Evolutionary conservation across 2,888 invertebrate species (phyloP).

Genomic region (Campopleginae sp.): DNA sequence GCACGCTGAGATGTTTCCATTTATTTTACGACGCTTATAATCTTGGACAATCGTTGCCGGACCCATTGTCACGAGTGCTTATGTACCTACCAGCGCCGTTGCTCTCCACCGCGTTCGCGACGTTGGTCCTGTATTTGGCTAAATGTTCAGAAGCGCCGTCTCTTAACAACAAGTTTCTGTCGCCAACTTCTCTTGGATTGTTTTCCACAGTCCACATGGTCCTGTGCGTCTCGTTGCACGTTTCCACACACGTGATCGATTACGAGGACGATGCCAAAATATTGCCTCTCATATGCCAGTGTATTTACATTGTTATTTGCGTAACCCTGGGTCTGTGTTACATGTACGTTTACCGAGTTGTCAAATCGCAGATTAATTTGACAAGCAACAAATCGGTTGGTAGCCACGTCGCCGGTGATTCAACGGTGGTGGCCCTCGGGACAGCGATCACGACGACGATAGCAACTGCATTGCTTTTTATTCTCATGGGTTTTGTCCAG

Average conservation of each 20-base stretch:
- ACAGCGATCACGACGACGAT: conserved; percentile 96
- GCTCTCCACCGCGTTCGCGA: conserved; percentile 94
- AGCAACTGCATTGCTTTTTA: conserved; percentile 93
- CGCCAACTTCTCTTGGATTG: conserved; percentile 91
- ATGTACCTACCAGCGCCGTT: conserved; percentile 94
- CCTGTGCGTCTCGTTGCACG: conserved; percentile 93
- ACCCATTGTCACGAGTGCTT: conserved; percentile 91
- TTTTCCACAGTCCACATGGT: conserved; percentile 92
- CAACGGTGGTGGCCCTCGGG: conserved; percentile 86
- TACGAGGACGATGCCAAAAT: conserved; percentile 85
- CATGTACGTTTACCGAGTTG: conserved; percentile 92
- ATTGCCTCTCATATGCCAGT: conserved; percentile 91
- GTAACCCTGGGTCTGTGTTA: conserved; percentile 94
- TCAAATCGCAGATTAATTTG: conserved; percentile 90
- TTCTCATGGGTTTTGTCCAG: conserved; percentile 93
- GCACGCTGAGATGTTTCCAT: conserved; percentile 93
- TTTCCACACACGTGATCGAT: conserved; percentile 83
- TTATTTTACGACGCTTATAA: conserved; percentile 97
- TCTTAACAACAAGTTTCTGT: conserved; percentile 89
- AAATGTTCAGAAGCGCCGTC: conserved; percentile 92
- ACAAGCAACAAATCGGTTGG: conserved; percentile 79
- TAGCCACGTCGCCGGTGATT: conserved; percentile 90
- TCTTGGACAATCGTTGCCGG: conserved; percentile 91
- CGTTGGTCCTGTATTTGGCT: conserved; percentile 93
- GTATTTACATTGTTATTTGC: conserved; percentile 94